These are phyloP conservation scores for Catocala sponsa DNA, from an alignment of 2,888 invertebrate species.

Conservation along the genomic window DNA sequence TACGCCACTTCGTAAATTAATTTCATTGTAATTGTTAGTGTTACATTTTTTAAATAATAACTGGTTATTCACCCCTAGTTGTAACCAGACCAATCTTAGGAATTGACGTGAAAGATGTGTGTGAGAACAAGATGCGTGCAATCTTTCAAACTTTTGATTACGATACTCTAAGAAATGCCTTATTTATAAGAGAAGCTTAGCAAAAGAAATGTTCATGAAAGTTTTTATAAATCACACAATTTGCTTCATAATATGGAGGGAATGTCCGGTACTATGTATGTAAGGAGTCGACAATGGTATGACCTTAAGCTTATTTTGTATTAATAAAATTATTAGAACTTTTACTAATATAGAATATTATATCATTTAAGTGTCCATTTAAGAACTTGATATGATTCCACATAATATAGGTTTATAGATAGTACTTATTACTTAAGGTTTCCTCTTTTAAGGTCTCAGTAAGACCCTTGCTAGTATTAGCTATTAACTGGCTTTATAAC, in stretches of 20 bases:
- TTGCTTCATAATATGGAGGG: constrained; percentile 32
- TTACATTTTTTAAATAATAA: constrained; percentile 10
- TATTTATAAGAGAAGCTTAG: constrained; percentile 53
- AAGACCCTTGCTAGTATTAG: constrained; percentile 37
- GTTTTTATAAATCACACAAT: constrained; percentile 30
- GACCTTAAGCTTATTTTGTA: constrained; percentile 46
- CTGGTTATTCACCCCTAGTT: constrained; percentile 16
- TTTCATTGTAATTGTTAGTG: constrained; percentile 11
- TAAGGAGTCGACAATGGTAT: constrained; percentile 25
- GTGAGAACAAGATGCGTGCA: constrained; percentile 8
- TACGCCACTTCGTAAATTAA: constrained; percentile 29
- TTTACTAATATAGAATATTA: constrained; percentile 33
- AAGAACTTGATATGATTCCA: constrained; percentile 47
- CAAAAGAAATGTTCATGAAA: constrained; percentile 28
- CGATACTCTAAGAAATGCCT: constrained; percentile 49
- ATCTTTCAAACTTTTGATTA: constrained; percentile 29
- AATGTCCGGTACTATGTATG: constrained; percentile 31
- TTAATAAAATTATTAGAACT: constrained; percentile 36
- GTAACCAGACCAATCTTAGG: constrained; percentile 42
- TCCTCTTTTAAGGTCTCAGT: constrained; percentile 21
- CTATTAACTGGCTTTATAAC: constrained; percentile 31
- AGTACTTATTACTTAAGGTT: constrained; percentile 4
- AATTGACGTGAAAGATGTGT: constrained; percentile 31
- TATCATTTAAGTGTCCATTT: constrained; percentile 44
- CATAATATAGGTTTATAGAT: constrained; percentile 36